Base-by-base conservation (phyloP, 2,113 vertebrate species). In the Thalassarche chlororhynchos region DNA sequence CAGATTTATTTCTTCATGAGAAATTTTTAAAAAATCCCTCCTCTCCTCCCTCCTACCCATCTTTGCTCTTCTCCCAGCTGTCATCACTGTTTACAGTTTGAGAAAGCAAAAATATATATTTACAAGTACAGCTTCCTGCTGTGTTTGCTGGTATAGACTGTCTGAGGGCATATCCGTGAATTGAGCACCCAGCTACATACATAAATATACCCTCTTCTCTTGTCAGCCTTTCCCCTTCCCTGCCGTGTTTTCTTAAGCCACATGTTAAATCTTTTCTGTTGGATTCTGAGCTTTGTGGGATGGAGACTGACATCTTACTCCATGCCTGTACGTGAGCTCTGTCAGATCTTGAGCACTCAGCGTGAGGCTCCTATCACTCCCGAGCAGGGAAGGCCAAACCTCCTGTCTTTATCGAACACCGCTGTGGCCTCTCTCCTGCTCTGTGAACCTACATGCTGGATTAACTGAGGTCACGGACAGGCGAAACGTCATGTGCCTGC, bases 91-190 rank as follows among this genome's bases (percentile, higher is more conserved):
- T 95, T 90, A 89, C 57, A 84, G 74, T 76, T 79, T 79, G 62
- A 95, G 46, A 79, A 94, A 95, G 84, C 65, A 66, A 88, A 87
- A 95, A 87, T 79, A 52, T 68, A 72, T 97, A 84, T 93, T 92
- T 95, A 87, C 80, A 87, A 68, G 69, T 78, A 65, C 31, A 69
- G 36, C 57, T 90, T 29, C 76, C 66, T 69, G 52, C 71, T 89
- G 49, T 84, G 44, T 85, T 95, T 94, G 40, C 65, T 91, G 74
- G 77, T 89, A 93, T 69, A 76, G 94, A 89, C 74, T 87, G 87
- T 72, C 61, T 2, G 5, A 65, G 64, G 84, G 62, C 42, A 38
- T 5, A 46, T 83, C 71, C 85, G 62, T 17, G 75, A 83, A 49
- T 5, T 1, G 34, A 77, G 55, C 47, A 66, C 55, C 46, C 54